Evolutionary conservation across 2,888 invertebrate species (phyloP).

Genomic region (Agrilus mali): DNA sequence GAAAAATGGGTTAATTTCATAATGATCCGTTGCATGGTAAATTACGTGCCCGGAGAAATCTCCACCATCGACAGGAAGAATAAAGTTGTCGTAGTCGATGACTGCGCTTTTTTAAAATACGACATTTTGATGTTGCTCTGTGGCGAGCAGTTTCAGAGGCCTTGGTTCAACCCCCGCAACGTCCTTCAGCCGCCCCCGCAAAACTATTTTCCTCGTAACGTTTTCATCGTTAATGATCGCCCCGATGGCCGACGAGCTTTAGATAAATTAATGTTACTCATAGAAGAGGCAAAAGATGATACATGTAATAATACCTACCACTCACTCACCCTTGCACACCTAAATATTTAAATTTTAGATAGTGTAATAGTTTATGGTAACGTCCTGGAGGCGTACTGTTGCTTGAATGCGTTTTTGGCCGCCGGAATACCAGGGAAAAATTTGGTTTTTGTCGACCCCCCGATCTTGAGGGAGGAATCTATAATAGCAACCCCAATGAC

Average conservation of each 20-base stretch:
- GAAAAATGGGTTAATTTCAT: too few relatives aligned
- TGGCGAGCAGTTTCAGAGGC: conserved; percentile 45
- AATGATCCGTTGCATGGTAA: conserved; percentile 28
- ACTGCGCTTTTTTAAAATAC: conserved; percentile 32
- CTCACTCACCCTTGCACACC: too few relatives aligned
- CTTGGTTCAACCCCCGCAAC: conserved; percentile 25
- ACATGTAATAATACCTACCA: too few relatives aligned
- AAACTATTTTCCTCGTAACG: conserved; percentile 40
- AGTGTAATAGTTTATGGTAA: conserved; percentile 55
- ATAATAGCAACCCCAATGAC: too few relatives aligned
- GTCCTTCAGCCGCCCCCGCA: conserved; percentile 17
- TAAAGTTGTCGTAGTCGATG: conserved; percentile 42
- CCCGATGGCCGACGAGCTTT: conserved; percentile 40
- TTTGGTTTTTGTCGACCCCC: conserved; percentile 49
- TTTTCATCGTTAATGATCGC: conserved; percentile 47
- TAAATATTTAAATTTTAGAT: conserved; percentile 22
- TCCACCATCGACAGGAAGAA: conserved; percentile 34
- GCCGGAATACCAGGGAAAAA: conserved; percentile 41
- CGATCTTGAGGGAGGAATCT: conserved; percentile 17
- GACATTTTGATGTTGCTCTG: conserved; percentile 42
- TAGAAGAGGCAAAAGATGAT: background rate
- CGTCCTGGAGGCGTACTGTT: conserved; percentile 50
- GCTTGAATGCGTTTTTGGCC: conserved; percentile 48
- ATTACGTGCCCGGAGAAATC: conserved; percentile 48
- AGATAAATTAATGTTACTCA: conserved; percentile 25